phyloP scores from a whole-genome alignment of 1,140 invertebrate genomes.

The Atta cephalotes region DNA sequence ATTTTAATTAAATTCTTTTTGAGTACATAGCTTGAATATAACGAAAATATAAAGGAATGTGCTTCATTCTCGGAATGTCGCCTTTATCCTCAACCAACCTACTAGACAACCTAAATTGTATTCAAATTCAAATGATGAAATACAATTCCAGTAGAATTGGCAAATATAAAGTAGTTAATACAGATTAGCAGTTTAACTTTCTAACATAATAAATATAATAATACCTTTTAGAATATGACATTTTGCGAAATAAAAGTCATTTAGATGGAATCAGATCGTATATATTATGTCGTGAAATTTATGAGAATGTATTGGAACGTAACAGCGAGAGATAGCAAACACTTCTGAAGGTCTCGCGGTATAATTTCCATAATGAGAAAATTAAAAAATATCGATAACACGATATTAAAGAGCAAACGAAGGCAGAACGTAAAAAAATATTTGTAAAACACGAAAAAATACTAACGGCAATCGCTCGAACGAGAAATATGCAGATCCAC shows the following conservation, averaged over 20 bases:
- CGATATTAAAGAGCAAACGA: slow-evolving; percentile 21
- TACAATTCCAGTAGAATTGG: neutral
- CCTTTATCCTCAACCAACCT: neutral
- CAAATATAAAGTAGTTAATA: slow-evolving; percentile 6
- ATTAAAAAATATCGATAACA: neutral
- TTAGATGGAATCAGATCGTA: neutral
- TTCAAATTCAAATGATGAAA: slow-evolving; percentile 22
- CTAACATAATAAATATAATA: neutral
- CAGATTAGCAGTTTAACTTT: neutral
- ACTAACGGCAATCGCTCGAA: slow-evolving; percentile 72
- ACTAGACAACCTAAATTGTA: neutral
- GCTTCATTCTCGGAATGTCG: neutral
- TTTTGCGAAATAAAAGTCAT: neutral
- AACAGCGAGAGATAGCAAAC: slow-evolving; percentile 64
- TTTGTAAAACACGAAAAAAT: slow-evolving; percentile 46
- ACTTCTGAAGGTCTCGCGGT: slow-evolving; percentile 58
- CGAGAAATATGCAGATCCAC: slow-evolving; percentile 78
- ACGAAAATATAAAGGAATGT: slow-evolving; percentile 4
- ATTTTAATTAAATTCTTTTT: slow-evolving; percentile 20
- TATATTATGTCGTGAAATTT: neutral
- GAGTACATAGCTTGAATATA: neutral
- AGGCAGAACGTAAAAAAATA: slow-evolving; percentile 6
- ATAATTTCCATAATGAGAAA: slow-evolving; percentile 38
- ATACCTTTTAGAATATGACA: neutral
- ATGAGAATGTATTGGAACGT: neutral